Percentiles rank a stretch among this genome's conserved stretches.
Conservation (phyloP, 1,140 invertebrate genomes). For the Drosophila jambulina region DNA sequence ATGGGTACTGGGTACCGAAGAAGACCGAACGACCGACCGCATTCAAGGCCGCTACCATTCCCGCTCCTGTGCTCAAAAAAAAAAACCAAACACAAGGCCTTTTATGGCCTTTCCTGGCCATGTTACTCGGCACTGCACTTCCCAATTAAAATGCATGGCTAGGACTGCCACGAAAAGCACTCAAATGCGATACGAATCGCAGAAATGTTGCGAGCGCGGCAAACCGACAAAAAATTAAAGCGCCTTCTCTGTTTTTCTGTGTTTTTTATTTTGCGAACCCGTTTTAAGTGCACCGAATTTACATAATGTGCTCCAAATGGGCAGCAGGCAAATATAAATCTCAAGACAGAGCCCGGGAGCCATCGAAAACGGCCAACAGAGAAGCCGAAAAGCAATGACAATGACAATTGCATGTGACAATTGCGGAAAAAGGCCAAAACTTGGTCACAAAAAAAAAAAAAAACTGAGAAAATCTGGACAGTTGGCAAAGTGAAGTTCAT, state of each 20-base stretch:
- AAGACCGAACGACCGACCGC: conserved; percentile 28
- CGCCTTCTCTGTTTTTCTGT: neutral
- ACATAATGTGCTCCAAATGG: conserved; percentile 80
- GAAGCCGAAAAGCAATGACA: conserved; percentile 65
- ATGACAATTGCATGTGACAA: conserved; percentile 79
- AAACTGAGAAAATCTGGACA: conserved; percentile 18
- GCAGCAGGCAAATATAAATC: conserved; percentile 73
- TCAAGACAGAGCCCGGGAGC: conserved; percentile 53
- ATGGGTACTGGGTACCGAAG: conserved; percentile 47
- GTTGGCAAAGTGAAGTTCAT: conserved; percentile 75
- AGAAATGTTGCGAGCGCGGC: conserved; percentile 4
- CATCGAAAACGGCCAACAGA: conserved; percentile 22
- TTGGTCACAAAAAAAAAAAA: conserved; percentile 24
- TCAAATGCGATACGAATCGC: conserved; percentile 59
- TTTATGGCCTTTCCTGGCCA: conserved; percentile 50
- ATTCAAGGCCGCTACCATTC: conserved; percentile 45
- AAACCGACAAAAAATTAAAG: conserved; percentile 60
- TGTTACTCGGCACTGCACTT: conserved; percentile 41
- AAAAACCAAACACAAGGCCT: conserved; percentile 22
- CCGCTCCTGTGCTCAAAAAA: conserved; percentile 9
- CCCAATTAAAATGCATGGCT: conserved; percentile 75
- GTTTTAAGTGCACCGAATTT: conserved; percentile 72
- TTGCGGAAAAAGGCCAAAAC: conserved; percentile 75
- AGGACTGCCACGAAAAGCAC: conserved; percentile 61
- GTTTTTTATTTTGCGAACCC: conserved; percentile 49